A percentile compares a stretch with the other conserved stretches of the same genome.
phyloP scores from a whole-genome alignment of 2,113 vertebrate genomes.

The Ochotona curzoniae region DNA sequence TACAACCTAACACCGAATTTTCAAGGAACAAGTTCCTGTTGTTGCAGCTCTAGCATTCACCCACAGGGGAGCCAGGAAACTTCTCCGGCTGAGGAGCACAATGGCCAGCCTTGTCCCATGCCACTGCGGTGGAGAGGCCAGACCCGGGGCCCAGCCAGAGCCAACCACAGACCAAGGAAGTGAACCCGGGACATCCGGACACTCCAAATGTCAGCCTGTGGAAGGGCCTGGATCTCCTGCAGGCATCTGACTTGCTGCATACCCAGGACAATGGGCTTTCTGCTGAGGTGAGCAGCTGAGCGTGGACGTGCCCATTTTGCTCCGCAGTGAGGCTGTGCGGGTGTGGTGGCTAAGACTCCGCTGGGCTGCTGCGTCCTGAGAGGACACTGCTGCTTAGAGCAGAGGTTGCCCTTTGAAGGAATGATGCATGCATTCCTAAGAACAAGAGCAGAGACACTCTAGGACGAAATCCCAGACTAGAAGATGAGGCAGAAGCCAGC shows the following conservation, averaged over 20 bases:
- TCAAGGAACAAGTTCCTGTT: conserved; percentile 63
- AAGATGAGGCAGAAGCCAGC: background rate
- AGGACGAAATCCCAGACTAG: conserved; percentile 15
- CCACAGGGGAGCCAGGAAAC: conserved; percentile 42
- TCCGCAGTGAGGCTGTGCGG: background rate
- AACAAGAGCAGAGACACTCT: background rate
- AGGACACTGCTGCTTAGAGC: background rate
- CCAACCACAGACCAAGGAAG: conserved; percentile 63
- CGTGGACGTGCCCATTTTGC: background rate
- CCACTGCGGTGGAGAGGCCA: background rate
- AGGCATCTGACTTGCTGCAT: background rate
- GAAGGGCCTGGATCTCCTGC: background rate
- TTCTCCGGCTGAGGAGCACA: conserved; percentile 60
- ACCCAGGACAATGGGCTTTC: conserved; percentile 13
- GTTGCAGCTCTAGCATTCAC: background rate
- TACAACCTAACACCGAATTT: conserved; percentile 54
- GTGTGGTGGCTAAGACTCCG: background rate
- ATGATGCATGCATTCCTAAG: background rate
- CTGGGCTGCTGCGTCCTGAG: background rate
- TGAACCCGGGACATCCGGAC: conserved; percentile 39
- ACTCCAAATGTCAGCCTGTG: conserved; percentile 51
- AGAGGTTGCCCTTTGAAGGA: background rate
- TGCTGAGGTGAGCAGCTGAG: conserved; percentile 25
- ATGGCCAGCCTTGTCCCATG: conserved; percentile 64
- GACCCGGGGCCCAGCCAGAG: background rate